Conservation (phyloP, 2,113 vertebrate genomes). For the Gymnogyps californianus region DNA sequence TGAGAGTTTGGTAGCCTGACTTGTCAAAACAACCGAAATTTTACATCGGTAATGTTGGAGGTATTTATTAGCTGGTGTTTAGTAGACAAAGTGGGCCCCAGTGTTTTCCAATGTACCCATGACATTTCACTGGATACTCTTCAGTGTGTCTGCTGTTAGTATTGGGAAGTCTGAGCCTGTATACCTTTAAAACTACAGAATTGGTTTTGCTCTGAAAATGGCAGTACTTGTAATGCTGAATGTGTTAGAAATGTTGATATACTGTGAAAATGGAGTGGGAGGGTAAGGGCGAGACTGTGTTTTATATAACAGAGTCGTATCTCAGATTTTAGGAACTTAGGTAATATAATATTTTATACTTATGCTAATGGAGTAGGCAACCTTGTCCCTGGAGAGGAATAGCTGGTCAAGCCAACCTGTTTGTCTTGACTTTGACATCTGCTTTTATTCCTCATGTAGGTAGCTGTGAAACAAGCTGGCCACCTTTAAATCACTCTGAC, state of each 20-base stretch:
- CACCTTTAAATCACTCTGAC: slow-evolving; percentile 12
- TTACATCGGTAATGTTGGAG: neutral
- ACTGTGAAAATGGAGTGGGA: neutral
- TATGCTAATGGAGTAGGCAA: neutral
- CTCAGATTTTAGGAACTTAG: neutral
- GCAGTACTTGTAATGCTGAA: neutral
- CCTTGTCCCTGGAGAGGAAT: neutral
- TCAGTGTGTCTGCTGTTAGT: neutral
- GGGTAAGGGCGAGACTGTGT: neutral
- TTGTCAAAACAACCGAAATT: neutral
- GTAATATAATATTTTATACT: neutral
- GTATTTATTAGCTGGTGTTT: neutral
- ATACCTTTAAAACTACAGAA: neutral
- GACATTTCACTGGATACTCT: neutral
- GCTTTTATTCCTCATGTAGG: neutral
- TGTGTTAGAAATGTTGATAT: neutral
- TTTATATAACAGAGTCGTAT: neutral
- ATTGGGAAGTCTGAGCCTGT: neutral
- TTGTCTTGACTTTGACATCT: slow-evolving; percentile 19
- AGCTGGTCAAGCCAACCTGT: neutral
- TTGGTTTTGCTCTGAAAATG: slow-evolving; percentile 4
- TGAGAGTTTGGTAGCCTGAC: neutral
- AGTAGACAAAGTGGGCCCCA: neutral
- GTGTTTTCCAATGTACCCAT: neutral
- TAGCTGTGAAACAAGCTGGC: neutral